Evolutionary conservation across 1,140 invertebrate species (phyloP).

Genomic region (Pygmarrhopalites habei): DNA sequence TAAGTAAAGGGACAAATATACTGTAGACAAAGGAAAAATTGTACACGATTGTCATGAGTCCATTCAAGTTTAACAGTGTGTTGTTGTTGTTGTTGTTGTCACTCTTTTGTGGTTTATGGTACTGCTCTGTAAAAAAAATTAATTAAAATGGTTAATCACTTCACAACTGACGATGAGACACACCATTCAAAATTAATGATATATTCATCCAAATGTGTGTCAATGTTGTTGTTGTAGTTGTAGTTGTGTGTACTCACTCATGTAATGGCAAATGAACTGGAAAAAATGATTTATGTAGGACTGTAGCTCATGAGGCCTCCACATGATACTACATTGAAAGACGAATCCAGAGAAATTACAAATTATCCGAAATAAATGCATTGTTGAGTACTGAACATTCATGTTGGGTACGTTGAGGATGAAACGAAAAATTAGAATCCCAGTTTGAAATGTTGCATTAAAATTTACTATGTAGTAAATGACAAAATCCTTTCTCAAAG

Average conservation of each 20-base stretch:
- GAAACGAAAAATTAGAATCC: background rate
- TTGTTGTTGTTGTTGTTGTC: background rate
- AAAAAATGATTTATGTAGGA: background rate
- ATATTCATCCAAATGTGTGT: background rate
- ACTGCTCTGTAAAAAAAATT: background rate
- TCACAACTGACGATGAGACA: background rate
- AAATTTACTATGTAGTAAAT: conserved; percentile 1
- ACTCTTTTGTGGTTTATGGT: background rate
- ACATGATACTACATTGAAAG: background rate
- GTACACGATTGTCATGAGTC: background rate
- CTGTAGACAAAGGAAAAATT: background rate
- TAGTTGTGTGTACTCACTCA: too few relatives aligned
- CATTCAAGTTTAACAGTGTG: background rate
- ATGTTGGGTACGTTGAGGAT: background rate
- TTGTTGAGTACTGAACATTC: background rate
- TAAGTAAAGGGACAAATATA: background rate
- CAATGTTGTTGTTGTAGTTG: background rate
- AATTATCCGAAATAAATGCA: conserved; percentile 5
- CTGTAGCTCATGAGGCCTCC: background rate
- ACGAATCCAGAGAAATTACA: background rate
- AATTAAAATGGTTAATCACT: background rate
- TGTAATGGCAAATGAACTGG: too few relatives aligned
- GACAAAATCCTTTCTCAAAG: background rate
- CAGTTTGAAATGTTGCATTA: background rate
- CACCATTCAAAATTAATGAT: background rate